These are phyloP conservation scores for Ariolimax columbianus DNA, from an alignment of 2,888 invertebrate genomes.

Conservation along the genomic window DNA sequence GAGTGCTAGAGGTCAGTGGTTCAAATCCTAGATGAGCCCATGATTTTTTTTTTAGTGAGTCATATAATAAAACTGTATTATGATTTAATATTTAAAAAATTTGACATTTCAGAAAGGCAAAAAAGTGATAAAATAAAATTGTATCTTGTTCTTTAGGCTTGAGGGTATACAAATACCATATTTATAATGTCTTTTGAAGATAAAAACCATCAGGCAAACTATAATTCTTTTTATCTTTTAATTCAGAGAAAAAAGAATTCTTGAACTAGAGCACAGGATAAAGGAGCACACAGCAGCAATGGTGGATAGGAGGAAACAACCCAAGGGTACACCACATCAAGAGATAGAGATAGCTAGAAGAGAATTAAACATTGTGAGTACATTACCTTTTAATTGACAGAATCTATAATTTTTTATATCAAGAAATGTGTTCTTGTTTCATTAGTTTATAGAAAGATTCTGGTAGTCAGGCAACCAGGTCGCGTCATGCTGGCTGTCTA, in stretches of 20 bases:
- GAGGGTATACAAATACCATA: not conserved
- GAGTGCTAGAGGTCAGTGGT: too few relatives aligned
- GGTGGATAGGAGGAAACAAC: constrained; percentile 72
- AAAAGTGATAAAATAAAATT: too few relatives aligned
- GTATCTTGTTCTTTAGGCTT: not conserved
- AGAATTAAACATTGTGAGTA: constrained; percentile 73
- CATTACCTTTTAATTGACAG: too few relatives aligned
- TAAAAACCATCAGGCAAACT: too few relatives aligned
- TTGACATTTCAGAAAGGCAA: too few relatives aligned
- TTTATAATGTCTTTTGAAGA: too few relatives aligned
- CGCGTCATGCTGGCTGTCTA: too few relatives aligned
- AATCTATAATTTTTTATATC: not conserved
- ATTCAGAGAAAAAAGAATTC: constrained; percentile 60
- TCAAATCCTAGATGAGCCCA: too few relatives aligned
- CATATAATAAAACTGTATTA: too few relatives aligned
- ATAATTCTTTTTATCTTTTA: not conserved
- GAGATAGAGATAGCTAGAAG: constrained; percentile 75
- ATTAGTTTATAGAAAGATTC: not conserved
- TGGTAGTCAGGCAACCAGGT: not conserved
- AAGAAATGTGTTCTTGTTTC: not conserved
- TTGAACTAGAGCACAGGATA: constrained; percentile 73
- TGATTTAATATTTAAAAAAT: too few relatives aligned
- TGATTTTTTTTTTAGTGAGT: too few relatives aligned
- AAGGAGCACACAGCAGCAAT: constrained; percentile 74
- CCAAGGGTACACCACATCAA: constrained; percentile 74